Base-by-base conservation (phyloP, 2,888 invertebrate genomes). In the Mallateleia sp. region DNA sequence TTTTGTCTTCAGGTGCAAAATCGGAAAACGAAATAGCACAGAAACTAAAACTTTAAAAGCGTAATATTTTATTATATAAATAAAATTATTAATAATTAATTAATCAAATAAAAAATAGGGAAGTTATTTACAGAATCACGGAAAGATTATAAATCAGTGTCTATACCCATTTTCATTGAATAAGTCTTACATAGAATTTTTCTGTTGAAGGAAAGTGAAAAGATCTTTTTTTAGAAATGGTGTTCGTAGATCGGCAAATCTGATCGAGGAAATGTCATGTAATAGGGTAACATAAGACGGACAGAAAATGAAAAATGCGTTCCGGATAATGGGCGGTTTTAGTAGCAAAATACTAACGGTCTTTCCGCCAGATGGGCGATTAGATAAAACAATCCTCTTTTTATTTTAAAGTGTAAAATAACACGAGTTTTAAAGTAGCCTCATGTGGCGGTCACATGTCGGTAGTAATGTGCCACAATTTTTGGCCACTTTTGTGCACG, bases 241-340 rank as follows among this genome's bases (percentile, higher is more conserved):
- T 8, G 6, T 45, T 66, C 58, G 22, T 58, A 45, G 20, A 72
- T 56, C 32, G 47, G 56, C 66, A 34, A 81, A 81, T 34, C 56
- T 52, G 66, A 64, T 81, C 18, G 20, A 71, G 66, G 67, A 74
- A 74, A 38, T 50, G 72, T 81, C 72, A 56, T 66, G 64, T 80
- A 72, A 45, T 47, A 25, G 47, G 32, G 42, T 25, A 66, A 56
- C 22, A 22, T 18, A 20, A 50, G 24, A 60, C 20, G 1, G 11
- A 14, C 22, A 15, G 32, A 18, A 50, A 74, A 74, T 74, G 67
- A 81, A 58, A 81, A 67, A 81, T 77, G 69, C 45, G 34, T 82
- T 82, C 67, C 82, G 75, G 75, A 75, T 82, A 62, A 58, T 82
- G 45, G 62, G 52, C 24, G 45, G 69, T 64, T 52, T 71, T 38